Evolutionary conservation across 2,797 vertebrate species (phyloP), one percentile per base, ranked within the genome.

Genomic region (Pipistrellus nathusii): DNA sequence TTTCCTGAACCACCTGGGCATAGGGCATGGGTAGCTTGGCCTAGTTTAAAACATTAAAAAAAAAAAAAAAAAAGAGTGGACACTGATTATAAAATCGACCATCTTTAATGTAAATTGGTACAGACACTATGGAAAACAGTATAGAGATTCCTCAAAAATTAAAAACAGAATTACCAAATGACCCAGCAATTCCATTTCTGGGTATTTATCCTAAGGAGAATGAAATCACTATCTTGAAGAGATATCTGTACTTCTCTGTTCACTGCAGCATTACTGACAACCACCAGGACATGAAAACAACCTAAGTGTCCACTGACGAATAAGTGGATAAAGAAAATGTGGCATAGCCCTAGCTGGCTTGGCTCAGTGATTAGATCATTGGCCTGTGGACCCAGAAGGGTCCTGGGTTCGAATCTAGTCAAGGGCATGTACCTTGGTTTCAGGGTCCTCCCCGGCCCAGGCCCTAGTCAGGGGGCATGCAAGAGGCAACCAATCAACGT

Each of bases 41-140:
- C 44, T 84, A 25, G 20, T 46, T 80, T 92, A 64, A 72, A 88
- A 78, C 8, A 89, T 51, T 38, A 90, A 88, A 62, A 95, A 77
- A 48, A 77, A 77, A 48, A 59, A 59, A 27, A 23, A 25, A 55
- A 95, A 72, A 83, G 51, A 85, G 41, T n/a, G 57, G 38, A 77
- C 32, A 88, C 8, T 88, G 32, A 44, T 44, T 51, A 27, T 59
- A 69, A 89, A 94, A 59, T 1, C 69, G n/a, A 27, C 57, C 10
- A 62, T 3, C 35, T 92, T 71, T 59, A 91, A 85, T 57, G 23
- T 57, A 35, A 68, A 77, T 46, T 68, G 48, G 15, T 46, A 5
- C 51, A 59, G 5, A 57, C 7, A 76, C 30, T 46, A 46, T 46
- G 38, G 46, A 44, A 75, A 91, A 46, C 23, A 46, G 21, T 30